Evolutionary conservation across 2,888 invertebrate genomes (phyloP).

Genomic region (Rotaria socialis): DNA sequence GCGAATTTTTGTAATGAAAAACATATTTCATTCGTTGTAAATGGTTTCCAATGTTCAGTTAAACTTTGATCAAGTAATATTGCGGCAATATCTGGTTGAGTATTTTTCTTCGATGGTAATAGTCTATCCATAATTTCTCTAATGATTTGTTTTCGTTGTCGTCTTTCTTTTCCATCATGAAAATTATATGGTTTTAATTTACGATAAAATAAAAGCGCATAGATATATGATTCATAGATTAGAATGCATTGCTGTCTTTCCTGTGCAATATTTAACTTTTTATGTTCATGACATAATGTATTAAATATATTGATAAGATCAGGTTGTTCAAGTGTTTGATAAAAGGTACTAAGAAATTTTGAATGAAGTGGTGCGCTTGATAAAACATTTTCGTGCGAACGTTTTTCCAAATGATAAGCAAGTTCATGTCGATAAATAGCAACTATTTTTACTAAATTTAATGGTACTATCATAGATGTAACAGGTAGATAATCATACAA

Average conservation of each 20-base stretch:
- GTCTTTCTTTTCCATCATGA: neutral
- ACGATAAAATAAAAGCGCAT: conserved; percentile 34
- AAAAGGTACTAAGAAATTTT: conserved; percentile 16
- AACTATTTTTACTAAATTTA: neutral
- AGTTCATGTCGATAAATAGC: neutral
- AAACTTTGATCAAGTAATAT: neutral
- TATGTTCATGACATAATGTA: neutral
- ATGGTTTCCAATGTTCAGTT: conserved; percentile 3
- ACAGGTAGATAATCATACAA: neutral
- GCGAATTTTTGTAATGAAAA: conserved; percentile 20
- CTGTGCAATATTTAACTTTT: neutral
- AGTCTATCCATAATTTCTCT: neutral
- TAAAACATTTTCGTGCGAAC: neutral
- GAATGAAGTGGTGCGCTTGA: neutral
- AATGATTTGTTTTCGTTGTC: neutral
- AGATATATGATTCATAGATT: neutral
- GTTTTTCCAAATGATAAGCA: neutral
- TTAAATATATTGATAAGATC: neutral
- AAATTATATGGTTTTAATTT: neutral
- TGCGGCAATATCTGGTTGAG: neutral
- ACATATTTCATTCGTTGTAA: conserved; percentile 4
- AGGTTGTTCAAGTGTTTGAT: neutral
- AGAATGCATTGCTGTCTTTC: neutral
- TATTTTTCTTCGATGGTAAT: neutral
- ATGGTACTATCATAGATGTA: neutral